Base-by-base conservation (phyloP, 2,797 vertebrate species). In the Gadopsis marmoratus region DNA sequence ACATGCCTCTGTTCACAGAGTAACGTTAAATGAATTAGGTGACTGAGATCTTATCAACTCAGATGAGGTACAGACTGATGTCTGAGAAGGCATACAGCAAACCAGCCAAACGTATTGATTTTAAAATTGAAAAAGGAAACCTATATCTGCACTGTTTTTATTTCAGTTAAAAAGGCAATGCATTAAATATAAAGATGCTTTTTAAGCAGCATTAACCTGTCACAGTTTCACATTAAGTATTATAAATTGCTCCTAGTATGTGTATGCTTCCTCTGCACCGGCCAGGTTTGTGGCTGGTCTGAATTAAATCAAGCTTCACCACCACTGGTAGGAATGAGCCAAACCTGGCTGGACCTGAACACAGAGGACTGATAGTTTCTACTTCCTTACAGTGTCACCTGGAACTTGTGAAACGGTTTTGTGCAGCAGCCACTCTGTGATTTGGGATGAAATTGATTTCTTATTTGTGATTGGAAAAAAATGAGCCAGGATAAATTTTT, bases 271-370 rank as follows among this genome's bases (percentile, higher is more conserved):
- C 54, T 58, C 56, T 68, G 65, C 23, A 23, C 54, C 55, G 54
- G 72, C 72, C 79, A 61, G 82, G 74, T 76, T 69, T 90, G 87
- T 71, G 78, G 78, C 74, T 69, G 81, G 56, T 82, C 83, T 90
- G 91, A 78, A 86, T 76, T 53, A 48, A 78, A 78, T 87, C 86
- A 88, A 90, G 61, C 50, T 58, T 67, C 76, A 76, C 61, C 53
- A 74, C 73, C 41, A 33, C 70, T 50, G 48, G 65, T 39, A 78
- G 77, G 76, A 87, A 71, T 33, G 70, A 91, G 89, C 90, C 88
- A 91, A 89, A 90, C 82, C 84, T 86, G 68, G 79, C 76, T 91
- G 89, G 89, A 88, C 67, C 41, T 55, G 23, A 60, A 23, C 76
- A 74, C 78, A 74, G 64, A 80, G 76, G 77, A 85, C 82, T 87